Percentiles rank a stretch among this genome's conserved stretches.
phyloP scores from a whole-genome alignment of 2,113 vertebrate species.

The mouse (Mus musculus) region GRCm39 chr2:45977001-45977500 shows the following conservation, averaged over 20 bases:
- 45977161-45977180: not conserved
- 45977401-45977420: conserved; percentile 24
- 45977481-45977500: not conserved
- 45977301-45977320: conserved; percentile 45
- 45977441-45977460: not conserved
- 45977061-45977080: not conserved
- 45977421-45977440: conserved; percentile 1
- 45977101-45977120: conserved; percentile 16
- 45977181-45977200: not conserved
- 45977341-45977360: not conserved
- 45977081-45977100: not conserved
- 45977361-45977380: not conserved
- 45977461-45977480: not conserved
- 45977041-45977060: not conserved
- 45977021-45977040: not conserved
- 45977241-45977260: not conserved
- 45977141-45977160: too few relatives aligned
- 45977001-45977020: not conserved
- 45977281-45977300: not conserved
- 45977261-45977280: not conserved
- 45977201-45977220: conserved; percentile 26
- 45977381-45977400: not conserved
- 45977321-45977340: not conserved
- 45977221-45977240: not conserved
- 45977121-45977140: not conserved